Conservation (phyloP, 2,888 invertebrate genomes). For the Mystacides longicornis region DNA sequence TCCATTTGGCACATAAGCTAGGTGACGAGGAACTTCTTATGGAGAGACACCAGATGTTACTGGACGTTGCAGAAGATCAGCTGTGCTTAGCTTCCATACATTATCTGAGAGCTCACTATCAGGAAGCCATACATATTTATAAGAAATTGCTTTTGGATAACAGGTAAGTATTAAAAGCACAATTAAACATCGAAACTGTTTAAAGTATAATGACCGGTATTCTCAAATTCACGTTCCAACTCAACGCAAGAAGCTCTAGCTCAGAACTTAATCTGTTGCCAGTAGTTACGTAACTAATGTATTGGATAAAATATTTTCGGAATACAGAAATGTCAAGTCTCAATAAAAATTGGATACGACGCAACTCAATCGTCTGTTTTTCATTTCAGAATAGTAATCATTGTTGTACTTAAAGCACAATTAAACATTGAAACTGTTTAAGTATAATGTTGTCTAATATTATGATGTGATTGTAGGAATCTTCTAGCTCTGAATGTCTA, state of each 20-base stretch:
- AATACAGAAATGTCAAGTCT: too few relatives aligned
- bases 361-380: too few relatives aligned
- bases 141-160: constrained; percentile 87
- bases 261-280: too few relatives aligned
- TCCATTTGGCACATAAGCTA: constrained; percentile 91
- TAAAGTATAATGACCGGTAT: too few relatives aligned
- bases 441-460: neutral
- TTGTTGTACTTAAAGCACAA: neutral
- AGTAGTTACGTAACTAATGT: too few relatives aligned
- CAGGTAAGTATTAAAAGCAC: constrained; percentile 50
- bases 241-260: too few relatives aligned
- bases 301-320: too few relatives aligned
- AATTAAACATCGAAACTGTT: neutral
- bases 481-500: constrained; percentile 94
- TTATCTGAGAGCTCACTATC: constrained; percentile 92
- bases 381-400: too few relatives aligned
- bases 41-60: constrained; percentile 75
- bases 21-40: constrained; percentile 79
- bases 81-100: constrained; percentile 93
- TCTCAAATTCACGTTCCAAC: neutral
- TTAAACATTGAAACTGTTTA: neutral
- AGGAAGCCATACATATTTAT: constrained; percentile 98
- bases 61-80: constrained; percentile 90
- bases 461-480: constrained; percentile 51
- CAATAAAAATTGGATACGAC: too few relatives aligned